Conservation (phyloP, 2,888 invertebrate species). For the Drosophila diplacantha region DNA sequence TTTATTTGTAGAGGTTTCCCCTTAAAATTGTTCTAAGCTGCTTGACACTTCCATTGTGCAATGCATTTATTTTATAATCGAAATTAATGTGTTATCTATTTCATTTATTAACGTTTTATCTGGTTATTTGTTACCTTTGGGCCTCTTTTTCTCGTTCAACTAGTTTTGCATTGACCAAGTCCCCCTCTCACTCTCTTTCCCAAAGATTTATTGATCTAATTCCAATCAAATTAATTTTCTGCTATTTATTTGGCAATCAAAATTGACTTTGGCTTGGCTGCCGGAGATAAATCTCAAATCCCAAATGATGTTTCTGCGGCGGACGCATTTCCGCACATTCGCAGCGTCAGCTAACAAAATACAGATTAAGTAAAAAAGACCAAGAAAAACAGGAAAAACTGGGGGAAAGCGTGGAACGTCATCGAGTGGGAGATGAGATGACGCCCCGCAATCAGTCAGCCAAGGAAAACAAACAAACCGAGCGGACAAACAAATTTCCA, state of each 20-base stretch:
- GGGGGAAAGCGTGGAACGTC: constrained; percentile 32
- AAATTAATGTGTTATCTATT: neutral
- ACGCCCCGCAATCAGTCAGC: constrained; percentile 46
- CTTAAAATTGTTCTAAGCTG: neutral
- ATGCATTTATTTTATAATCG: neutral
- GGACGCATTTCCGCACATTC: constrained; percentile 63
- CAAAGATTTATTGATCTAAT: constrained; percentile 19
- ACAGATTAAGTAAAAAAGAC: constrained; percentile 11
- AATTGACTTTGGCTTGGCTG: constrained; percentile 26
- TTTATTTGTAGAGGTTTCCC: no score
- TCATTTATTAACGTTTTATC: neutral
- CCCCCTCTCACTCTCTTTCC: neutral
- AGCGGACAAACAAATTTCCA: constrained; percentile 51
- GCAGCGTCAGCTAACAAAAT: constrained; percentile 56
- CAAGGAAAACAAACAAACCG: constrained; percentile 53
- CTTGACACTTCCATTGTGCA: no score
- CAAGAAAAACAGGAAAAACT: neutral
- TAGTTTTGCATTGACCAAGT: neutral
- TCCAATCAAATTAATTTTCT: constrained; percentile 33
- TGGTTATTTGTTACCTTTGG: neutral
- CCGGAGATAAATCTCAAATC: constrained; percentile 37
- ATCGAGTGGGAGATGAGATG: constrained; percentile 33
- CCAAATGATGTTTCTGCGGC: constrained; percentile 31
- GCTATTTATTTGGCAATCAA: constrained; percentile 35
- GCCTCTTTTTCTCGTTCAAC: neutral